Evolutionary conservation across 2,113 vertebrate genomes (phyloP).

Genomic region (Oxyruncus cristatus): DNA sequence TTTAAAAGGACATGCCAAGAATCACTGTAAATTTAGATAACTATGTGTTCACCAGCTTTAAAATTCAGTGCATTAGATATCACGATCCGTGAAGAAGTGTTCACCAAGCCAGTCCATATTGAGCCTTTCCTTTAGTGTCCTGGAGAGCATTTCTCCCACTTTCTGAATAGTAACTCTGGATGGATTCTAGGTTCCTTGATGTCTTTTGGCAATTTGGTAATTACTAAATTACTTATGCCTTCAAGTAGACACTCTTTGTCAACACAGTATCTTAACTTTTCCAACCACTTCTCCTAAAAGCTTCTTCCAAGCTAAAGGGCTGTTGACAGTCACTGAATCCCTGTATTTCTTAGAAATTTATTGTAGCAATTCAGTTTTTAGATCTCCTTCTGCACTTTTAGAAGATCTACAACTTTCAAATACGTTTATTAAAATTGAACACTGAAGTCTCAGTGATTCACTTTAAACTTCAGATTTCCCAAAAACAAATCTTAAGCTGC

Average conservation of each 20-base stretch:
- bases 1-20: not conserved
- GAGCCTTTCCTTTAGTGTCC: not conserved
- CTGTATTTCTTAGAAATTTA: not conserved
- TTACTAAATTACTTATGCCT: not conserved
- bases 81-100: not conserved
- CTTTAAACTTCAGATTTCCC: constrained; percentile 23
- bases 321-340: not conserved
- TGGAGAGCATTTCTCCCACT: not conserved
- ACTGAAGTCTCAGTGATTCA: not conserved
- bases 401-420: not conserved
- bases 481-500: not conserved
- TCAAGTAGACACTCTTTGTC: not conserved
- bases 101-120: not conserved
- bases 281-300: not conserved
- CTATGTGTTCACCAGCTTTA: not conserved
- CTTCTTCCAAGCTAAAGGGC: not conserved
- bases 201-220: not conserved
- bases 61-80: not conserved
- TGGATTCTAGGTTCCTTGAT: not conserved
- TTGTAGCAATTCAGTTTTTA: not conserved
- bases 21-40: not conserved
- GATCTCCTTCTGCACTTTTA: not conserved
- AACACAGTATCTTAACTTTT: not conserved
- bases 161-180: not conserved
- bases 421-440: not conserved